Evolutionary conservation across 2,113 vertebrate genomes (phyloP).

Genomic region (Argyrosomus japonicus): DNA sequence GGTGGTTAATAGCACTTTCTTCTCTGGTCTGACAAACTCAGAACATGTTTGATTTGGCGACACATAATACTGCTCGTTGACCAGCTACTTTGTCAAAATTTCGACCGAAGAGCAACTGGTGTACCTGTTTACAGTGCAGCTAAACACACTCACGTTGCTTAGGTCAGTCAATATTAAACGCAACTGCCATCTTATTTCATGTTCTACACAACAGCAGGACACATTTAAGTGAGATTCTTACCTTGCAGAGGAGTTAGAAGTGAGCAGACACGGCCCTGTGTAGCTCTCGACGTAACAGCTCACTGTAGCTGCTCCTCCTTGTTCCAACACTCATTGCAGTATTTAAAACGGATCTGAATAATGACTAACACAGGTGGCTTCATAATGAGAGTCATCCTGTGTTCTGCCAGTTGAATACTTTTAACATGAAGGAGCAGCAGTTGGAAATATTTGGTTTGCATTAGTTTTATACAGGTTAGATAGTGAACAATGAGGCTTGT

Average conservation of each 20-base stretch:
- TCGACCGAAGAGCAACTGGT: too few species aligned
- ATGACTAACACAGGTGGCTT: background rate
- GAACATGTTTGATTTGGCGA: too few species aligned
- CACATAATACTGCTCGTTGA: too few species aligned
- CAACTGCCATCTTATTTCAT: background rate
- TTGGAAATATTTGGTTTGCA: background rate
- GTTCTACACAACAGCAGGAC: slow-evolving; percentile 6
- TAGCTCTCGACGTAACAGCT: background rate
- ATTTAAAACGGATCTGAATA: background rate
- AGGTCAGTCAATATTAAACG: background rate
- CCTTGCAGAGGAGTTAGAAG: background rate
- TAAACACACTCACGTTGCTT: background rate
- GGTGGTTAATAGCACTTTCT: too few species aligned
- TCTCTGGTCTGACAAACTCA: too few species aligned
- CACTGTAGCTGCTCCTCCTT: background rate
- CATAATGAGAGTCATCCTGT: background rate
- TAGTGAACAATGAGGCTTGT: background rate
- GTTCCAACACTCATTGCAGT: slow-evolving; percentile 11
- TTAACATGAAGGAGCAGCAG: background rate
- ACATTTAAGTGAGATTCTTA: background rate
- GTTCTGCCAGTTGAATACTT: background rate
- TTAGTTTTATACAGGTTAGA: background rate
- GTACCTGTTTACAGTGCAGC: too few species aligned
- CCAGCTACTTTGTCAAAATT: background rate
- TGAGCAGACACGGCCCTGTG: background rate